These are phyloP conservation scores for Microhierax caerulescens DNA, from an alignment of 2,797 vertebrate species.

Conservation along the genomic window DNA sequence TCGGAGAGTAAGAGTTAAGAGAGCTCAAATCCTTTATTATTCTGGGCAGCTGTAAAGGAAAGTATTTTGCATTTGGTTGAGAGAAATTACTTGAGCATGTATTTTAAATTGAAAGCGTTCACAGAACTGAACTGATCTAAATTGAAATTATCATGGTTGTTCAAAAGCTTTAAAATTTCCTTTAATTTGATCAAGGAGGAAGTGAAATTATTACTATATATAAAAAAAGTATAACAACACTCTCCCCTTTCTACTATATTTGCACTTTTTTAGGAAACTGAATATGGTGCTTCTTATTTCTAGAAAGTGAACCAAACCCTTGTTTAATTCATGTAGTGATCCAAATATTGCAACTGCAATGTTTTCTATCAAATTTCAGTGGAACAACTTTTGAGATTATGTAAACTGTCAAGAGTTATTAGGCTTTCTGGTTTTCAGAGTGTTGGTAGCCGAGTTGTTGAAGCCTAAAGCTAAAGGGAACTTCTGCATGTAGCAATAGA, in stretches of 20 bases:
- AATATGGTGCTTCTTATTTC: background rate
- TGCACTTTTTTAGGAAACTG: background rate
- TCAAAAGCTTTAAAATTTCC: background rate
- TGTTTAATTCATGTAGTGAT: background rate
- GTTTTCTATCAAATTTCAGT: background rate
- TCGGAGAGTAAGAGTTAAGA: slow-evolving; percentile 43
- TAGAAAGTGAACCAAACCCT: background rate
- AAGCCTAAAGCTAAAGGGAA: background rate
- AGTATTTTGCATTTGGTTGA: slow-evolving; percentile 27
- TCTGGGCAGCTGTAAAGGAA: slow-evolving; percentile 33
- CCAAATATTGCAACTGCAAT: background rate
- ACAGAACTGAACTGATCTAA: background rate
- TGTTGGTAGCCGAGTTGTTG: background rate
- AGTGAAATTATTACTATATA: background rate
- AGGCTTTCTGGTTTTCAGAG: background rate
- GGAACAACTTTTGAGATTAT: background rate
- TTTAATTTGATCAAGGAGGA: background rate
- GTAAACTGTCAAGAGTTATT: background rate
- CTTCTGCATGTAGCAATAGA: background rate
- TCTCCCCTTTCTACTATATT: background rate
- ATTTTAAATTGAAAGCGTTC: slow-evolving; percentile 34
- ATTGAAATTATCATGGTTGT: background rate
- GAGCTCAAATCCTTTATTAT: slow-evolving; percentile 44
- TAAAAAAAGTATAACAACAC: background rate
- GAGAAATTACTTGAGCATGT: slow-evolving; percentile 6